Base-by-base conservation (phyloP, 2,888 invertebrate genomes). In the Nomada lathburiana region DNA sequence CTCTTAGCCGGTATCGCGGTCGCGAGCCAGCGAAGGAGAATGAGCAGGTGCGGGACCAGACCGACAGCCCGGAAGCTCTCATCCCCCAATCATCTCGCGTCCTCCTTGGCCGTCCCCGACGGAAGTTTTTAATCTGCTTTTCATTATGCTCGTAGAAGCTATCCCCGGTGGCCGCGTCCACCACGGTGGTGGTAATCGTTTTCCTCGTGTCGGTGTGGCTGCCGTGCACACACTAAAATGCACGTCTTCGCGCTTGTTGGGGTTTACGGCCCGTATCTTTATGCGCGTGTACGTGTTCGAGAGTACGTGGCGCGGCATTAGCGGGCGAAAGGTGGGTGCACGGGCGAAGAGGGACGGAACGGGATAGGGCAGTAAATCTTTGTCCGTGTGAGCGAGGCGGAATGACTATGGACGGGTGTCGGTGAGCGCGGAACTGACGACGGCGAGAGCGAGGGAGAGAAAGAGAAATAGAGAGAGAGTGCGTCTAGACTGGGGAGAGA, bases 401-500 rank as follows among this genome's bases (percentile, higher is more conserved):
- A 88, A 88, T 88, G 91, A 89, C 90, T 90, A 91, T 89, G 91
- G 90, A 89, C 89, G 86, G 84, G 81, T 86, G 88, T 87, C 87
- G 88, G 85, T 88, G 88, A 85, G 83, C 65, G 76, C 83, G 78
- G 72, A 60, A 57, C 57, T 11, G 26, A 62, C 26, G 52, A 53
- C 23, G 20, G 44, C 53, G 63, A 42, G 81, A 77, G 84, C 82
- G 84, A 53, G 53, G n/a, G 20, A 53, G 53, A 26, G 79, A 74
- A 72, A 62, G 79, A 60, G 84, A 23, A 87, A 87, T 86, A 62
- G 82, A 80, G 87, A 75, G 86, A 83, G 89, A 83, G 85, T 88
- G 89, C 90, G 93, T 93, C 92, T 93, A 93, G 92, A 93, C 92
- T 88, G 88, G 90, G 90, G 91, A 90, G 92, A 93, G 92, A 93